Evolutionary conservation across 2,888 invertebrate species (phyloP).

Genomic region (Liposcelis brunnea): DNA sequence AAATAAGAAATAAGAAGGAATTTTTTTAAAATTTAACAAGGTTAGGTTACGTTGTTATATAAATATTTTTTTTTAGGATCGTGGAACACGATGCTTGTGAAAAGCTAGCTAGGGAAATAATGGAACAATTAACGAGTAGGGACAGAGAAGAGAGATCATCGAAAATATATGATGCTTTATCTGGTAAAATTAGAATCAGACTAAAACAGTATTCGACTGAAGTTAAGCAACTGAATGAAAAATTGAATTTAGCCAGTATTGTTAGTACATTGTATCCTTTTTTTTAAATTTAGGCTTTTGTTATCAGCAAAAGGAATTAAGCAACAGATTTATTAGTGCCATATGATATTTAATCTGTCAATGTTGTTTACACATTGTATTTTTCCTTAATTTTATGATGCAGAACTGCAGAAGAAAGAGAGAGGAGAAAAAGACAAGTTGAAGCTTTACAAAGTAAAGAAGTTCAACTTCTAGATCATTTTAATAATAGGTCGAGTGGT

Average conservation of each 20-base stretch:
- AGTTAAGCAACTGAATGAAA: conserved; percentile 36
- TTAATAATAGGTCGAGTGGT: conserved; percentile 17
- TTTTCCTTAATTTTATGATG: conserved; percentile 18
- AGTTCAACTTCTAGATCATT: conserved; percentile 35
- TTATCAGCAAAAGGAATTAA: neutral
- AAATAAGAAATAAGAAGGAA: neutral
- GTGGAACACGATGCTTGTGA: conserved; percentile 46
- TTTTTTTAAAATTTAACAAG: conserved; percentile 7
- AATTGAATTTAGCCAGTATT: conserved; percentile 33
- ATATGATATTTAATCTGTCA: conserved; percentile 8
- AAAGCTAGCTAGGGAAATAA: conserved; percentile 41
- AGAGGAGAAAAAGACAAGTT: conserved; percentile 39
- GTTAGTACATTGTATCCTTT: conserved; percentile 25
- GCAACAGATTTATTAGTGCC: neutral
- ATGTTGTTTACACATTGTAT: conserved; percentile 1
- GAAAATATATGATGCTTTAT: conserved; percentile 37
- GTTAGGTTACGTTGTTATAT: neutral
- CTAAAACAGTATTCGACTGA: conserved; percentile 44
- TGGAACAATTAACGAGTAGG: conserved; percentile 38
- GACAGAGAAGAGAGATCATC: conserved; percentile 34
- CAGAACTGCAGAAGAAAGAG: conserved; percentile 43
- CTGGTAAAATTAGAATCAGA: conserved; percentile 37
- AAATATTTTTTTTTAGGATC: neutral
- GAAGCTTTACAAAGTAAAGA: conserved; percentile 41
- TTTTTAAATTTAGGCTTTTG: neutral